A percentile compares a stretch with the other conserved stretches of the same genome.
These are phyloP conservation scores for Gadopsis marmoratus DNA, from an alignment of 2,797 vertebrate species.

Conservation along the genomic window DNA sequence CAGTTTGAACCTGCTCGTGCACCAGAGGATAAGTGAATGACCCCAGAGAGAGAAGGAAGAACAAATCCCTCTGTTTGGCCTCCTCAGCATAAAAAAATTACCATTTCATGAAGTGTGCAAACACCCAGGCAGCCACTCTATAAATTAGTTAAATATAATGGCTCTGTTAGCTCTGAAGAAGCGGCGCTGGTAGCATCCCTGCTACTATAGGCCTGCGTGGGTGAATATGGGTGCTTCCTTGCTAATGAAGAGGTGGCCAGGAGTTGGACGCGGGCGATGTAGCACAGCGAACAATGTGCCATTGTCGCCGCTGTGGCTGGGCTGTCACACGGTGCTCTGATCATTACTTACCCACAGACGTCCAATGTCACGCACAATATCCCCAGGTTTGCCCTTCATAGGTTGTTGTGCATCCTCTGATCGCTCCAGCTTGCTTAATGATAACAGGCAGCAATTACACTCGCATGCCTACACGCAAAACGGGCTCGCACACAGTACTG, in stretches of 20 bases:
- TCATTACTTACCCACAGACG: slow-evolving; percentile 82
- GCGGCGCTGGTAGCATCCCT: slow-evolving; percentile 28
- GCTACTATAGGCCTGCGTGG: slow-evolving; percentile 13
- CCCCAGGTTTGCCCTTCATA: slow-evolving; percentile 82
- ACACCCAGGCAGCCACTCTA: slow-evolving; percentile 53
- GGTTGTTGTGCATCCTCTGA: slow-evolving; percentile 75
- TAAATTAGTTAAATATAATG: slow-evolving; percentile 65
- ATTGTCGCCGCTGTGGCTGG: slow-evolving; percentile 65
- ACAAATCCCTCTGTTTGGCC: slow-evolving; percentile 61
- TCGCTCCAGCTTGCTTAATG: slow-evolving; percentile 71
- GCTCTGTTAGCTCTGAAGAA: slow-evolving; percentile 51
- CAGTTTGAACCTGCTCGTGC: slow-evolving; percentile 71
- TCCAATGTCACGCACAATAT: slow-evolving; percentile 81
- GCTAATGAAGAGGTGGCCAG: slow-evolving; percentile 72
- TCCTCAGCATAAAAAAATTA: slow-evolving; percentile 55
- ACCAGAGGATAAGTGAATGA: slow-evolving; percentile 65
- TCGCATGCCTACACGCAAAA: slow-evolving; percentile 49
- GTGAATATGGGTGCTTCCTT: slow-evolving; percentile 47
- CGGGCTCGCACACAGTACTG: slow-evolving; percentile 44
- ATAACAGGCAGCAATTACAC: slow-evolving; percentile 77
- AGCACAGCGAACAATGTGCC: slow-evolving; percentile 69
- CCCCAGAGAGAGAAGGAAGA: slow-evolving; percentile 55
- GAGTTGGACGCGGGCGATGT: slow-evolving; percentile 48
- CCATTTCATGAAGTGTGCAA: slow-evolving; percentile 65
- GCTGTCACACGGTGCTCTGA: slow-evolving; percentile 72